Percentiles rank a stretch among this genome's conserved stretches.
Evolutionary conservation across 2,113 vertebrate genomes (phyloP).

Genomic region (Oriolus oriolus): DNA sequence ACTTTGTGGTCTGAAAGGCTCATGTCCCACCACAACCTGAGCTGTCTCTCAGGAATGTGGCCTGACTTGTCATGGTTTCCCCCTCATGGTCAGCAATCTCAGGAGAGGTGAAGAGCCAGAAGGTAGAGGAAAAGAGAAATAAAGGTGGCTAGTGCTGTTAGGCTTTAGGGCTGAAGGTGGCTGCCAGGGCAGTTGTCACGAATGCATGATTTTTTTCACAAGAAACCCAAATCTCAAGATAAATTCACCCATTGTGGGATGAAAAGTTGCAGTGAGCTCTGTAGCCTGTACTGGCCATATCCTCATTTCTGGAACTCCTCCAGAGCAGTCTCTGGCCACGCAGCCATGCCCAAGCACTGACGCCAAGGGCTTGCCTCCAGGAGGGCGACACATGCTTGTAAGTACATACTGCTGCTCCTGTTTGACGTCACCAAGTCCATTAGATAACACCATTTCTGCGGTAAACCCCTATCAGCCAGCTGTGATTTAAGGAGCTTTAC

Average conservation of each 20-base stretch:
- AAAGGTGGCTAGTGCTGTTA: not conserved
- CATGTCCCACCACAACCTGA: not conserved
- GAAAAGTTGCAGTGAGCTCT: not conserved
- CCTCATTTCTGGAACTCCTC: not conserved
- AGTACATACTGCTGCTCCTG: not conserved
- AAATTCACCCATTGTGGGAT: not conserved
- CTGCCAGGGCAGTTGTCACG: not conserved
- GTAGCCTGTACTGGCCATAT: not conserved
- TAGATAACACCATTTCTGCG: slow-evolving; percentile 22
- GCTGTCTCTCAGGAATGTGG: not conserved
- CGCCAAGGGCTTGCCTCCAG: not conserved
- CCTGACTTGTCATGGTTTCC: not conserved
- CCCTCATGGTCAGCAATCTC: not conserved
- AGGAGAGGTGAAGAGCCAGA: not conserved
- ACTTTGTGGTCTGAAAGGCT: not conserved
- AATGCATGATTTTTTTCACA: not conserved
- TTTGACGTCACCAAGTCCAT: not conserved
- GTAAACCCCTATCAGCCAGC: not conserved
- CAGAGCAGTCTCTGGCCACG: not conserved
- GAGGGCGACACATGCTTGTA: not conserved
- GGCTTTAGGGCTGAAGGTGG: not conserved
- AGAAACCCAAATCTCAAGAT: not conserved
- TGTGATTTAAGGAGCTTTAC: slow-evolving; percentile 35
- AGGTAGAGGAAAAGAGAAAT: not conserved
- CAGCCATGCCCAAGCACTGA: not conserved